A percentile compares a stretch with the other conserved stretches of the same genome.
These are phyloP conservation scores for Cyrtodaria siliqua DNA, from an alignment of 2,888 invertebrate genomes.

Conservation along the genomic window DNA sequence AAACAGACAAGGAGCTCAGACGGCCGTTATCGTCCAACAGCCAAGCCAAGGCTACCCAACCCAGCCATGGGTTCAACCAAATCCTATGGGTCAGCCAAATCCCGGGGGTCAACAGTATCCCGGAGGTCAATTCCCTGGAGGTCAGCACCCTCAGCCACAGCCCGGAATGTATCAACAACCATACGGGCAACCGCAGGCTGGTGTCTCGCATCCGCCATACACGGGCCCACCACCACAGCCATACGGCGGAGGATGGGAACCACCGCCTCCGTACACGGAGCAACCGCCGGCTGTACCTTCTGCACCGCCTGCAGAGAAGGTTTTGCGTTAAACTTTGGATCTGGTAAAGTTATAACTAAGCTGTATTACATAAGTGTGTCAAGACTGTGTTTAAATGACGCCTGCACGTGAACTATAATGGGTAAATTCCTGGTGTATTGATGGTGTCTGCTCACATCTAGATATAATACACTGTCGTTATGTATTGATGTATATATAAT, in stretches of 20 bases:
- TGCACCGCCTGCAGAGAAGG: constrained; percentile 55
- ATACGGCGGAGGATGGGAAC: constrained; percentile 27
- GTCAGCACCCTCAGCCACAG: neutral
- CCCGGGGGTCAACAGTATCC: neutral
- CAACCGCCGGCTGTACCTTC: constrained; percentile 23
- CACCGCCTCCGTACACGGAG: constrained; percentile 58
- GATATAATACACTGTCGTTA: no score
- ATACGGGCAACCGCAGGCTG: constrained; percentile 1
- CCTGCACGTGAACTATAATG: no score
- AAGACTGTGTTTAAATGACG: no score
- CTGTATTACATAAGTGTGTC: no score
- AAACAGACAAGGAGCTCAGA: constrained; percentile 21
- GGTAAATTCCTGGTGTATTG: no score
- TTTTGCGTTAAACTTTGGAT: neutral
- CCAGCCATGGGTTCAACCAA: no score
- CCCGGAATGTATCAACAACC: constrained; percentile 5
- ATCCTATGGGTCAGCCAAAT: neutral
- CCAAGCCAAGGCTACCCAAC: constrained; percentile 23
- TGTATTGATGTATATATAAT: no score
- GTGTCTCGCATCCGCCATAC: constrained; percentile 5
- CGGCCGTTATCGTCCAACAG: constrained; percentile 46
- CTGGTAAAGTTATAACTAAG: no score
- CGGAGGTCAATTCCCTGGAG: neutral
- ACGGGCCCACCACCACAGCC: neutral
- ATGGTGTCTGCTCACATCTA: no score